Evolutionary conservation across 2,888 invertebrate genomes (phyloP).

Genomic region (Caenorhabditis sp.): DNA sequence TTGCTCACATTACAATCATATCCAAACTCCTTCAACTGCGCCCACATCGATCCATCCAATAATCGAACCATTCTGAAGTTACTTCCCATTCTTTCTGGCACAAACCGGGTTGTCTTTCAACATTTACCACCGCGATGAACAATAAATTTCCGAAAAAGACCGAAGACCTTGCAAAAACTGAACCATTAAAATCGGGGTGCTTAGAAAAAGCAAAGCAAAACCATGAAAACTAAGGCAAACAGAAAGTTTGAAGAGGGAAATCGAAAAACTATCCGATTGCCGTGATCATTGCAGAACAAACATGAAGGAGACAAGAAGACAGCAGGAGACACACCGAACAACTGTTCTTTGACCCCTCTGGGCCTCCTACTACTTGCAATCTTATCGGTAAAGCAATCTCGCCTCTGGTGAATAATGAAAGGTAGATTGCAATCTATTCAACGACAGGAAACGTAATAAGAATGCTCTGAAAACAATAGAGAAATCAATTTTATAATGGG

Average conservation of each 20-base stretch:
- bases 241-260: background rate
- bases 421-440: too few species aligned
- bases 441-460: background rate
- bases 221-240: too few species aligned
- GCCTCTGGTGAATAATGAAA: background rate
- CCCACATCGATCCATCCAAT: constrained; percentile 58
- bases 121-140: too few species aligned
- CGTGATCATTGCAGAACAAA: background rate
- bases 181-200: background rate
- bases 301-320: background rate
- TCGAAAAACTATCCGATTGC: background rate
- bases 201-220: too few species aligned
- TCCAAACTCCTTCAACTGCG: constrained; percentile 38
- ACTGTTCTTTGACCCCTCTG: background rate
- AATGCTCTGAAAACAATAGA: background rate
- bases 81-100: too few species aligned
- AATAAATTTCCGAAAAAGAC: background rate
- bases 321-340: background rate
- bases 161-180: background rate
- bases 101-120: too few species aligned
- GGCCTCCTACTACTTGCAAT: background rate
- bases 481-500: background rate
- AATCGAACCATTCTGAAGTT: constrained; percentile 30
- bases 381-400: background rate
- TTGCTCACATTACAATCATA: constrained; percentile 40